These are phyloP conservation scores for Amblyornis subalaris DNA, from an alignment of 2,113 vertebrate species.

Conservation along the genomic window DNA sequence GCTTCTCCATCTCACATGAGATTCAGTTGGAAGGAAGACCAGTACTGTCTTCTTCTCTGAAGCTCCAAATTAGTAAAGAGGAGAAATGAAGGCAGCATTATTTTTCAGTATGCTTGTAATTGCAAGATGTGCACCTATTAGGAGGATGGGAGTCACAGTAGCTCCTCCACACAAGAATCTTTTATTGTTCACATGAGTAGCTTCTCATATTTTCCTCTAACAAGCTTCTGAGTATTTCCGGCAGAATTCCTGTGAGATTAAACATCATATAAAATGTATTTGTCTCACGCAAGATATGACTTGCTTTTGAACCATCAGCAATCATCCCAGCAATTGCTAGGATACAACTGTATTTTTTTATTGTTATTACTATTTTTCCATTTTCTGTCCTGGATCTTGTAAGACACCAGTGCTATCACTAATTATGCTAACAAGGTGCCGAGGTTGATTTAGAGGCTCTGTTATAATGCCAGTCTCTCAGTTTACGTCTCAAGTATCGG, in stretches of 20 bases:
- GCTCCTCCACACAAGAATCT: background rate
- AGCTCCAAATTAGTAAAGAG: background rate
- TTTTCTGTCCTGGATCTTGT: constrained; percentile 10
- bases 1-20: background rate
- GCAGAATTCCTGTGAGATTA: constrained; percentile 50
- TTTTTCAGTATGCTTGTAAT: background rate
- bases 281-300: constrained; percentile 41
- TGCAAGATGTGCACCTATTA: background rate
- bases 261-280: constrained; percentile 27
- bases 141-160: background rate
- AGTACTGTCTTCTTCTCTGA: background rate
- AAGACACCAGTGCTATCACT: constrained; percentile 28
- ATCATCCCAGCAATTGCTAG: constrained; percentile 5
- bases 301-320: constrained; percentile 45
- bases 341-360: background rate
- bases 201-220: constrained; percentile 37
- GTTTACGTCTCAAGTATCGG: constrained; percentile 45
- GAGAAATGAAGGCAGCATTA: background rate
- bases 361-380: constrained; percentile 16
- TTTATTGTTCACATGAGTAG: background rate
- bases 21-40: background rate
- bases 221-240: constrained; percentile 36
- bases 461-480: constrained; percentile 19
- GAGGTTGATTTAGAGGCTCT: constrained; percentile 50
- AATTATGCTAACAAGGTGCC: constrained; percentile 52